Base-by-base conservation (phyloP, 2,888 invertebrate species). In the Eupithecia exiguata region DNA sequence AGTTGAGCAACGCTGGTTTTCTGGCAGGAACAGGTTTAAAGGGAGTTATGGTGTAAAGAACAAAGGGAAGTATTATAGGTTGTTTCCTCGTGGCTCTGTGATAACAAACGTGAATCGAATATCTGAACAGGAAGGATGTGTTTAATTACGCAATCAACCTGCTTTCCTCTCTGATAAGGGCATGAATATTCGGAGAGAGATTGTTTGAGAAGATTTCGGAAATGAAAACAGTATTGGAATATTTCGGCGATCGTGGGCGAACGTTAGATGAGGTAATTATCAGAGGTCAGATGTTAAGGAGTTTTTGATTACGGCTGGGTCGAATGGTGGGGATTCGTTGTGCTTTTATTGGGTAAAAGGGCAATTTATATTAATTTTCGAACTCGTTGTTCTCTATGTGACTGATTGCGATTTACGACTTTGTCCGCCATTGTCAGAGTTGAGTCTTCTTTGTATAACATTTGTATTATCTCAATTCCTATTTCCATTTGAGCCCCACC, bases 51-150 rank as follows among this genome's bases (percentile, higher is more conserved):
- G 70, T 58, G 61, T 62, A 25, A 71, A 69, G 74, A 79, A 80
- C 79, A 78, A 80, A 80, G 79, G 75, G 30, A 78, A 78, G 76
- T 78, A 75, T 80, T 78, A 80, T 78, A 74, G 78, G 75, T 77
- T 76, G 73, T 74, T 76, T 75, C 69, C 67, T 75, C 67, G 63
- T 69, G 76, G 73, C 74, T 77, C 74, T 76, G 72, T 76, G 76
- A 74, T 74, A 77, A 74, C 77, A 74, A 63, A 74, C 77, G 77
- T 78, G 76, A 77, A 77, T 71, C 70, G 75, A 76, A 77, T 78
- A 75, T 53, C 68, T 69, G 70, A 77, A 43, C 62, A 71, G 71
- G 70, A 73, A 75, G 78, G 74, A 75, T 75, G 74, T 79, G 73
- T 75, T 77, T 75, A 70, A 76, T 76, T 76, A 76, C 69, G 71